Conservation (phyloP, 2,888 invertebrate genomes). For the Nomada goodeniana region DNA sequence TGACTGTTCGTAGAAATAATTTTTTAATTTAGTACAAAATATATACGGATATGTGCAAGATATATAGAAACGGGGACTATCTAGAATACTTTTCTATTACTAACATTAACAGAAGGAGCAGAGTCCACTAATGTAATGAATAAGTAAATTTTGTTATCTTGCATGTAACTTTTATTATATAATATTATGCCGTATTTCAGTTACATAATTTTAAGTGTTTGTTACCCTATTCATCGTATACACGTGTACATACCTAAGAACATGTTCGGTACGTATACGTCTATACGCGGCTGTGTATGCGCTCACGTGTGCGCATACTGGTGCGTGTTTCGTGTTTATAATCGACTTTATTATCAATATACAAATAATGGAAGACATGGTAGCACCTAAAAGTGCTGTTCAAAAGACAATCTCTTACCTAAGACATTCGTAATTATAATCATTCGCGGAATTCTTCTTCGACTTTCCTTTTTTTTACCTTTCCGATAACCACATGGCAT, state of each 20-base stretch:
- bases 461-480: background rate
- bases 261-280: conserved; percentile 24
- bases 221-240: conserved; percentile 47
- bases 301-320: conserved; percentile 38
- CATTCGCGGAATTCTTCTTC: conserved; percentile 27
- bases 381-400: conserved; percentile 72
- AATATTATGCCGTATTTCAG: conserved; percentile 64
- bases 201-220: conserved; percentile 62
- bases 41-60: too few species aligned
- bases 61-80: too few species aligned
- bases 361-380: conserved; percentile 82
- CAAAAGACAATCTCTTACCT: conserved; percentile 67
- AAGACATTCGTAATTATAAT: conserved; percentile 60
- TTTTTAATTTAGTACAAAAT: too few species aligned
- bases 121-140: too few species aligned
- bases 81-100: too few species aligned
- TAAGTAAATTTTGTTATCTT: conserved; percentile 15
- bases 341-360: conserved; percentile 79
- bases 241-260: conserved; percentile 22
- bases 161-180: conserved; percentile 62
- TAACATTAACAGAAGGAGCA: too few species aligned
- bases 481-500: conserved; percentile 3
- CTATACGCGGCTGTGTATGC: conserved; percentile 25
- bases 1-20: too few species aligned
- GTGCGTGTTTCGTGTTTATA: conserved; percentile 55